phyloP scores from a whole-genome alignment of 2,888 invertebrate species.

The Zaprionus lineosus region DNA sequence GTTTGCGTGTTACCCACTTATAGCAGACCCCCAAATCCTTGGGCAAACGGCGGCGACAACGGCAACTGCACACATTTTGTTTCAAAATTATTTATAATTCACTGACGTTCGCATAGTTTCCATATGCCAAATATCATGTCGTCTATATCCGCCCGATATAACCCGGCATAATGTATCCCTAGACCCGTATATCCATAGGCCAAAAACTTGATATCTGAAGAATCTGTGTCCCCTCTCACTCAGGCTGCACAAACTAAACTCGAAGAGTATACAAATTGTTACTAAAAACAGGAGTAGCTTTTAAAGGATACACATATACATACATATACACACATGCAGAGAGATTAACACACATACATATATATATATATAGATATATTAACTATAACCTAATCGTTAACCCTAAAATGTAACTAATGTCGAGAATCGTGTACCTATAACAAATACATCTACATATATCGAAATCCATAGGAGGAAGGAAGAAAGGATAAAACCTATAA shows the following conservation, averaged over 20 bases:
- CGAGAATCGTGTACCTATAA: constrained; percentile 61
- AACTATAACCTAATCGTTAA: not conserved
- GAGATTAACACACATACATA: not conserved
- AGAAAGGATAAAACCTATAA: constrained; percentile 7
- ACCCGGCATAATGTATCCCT: no score
- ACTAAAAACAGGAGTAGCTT: no score
- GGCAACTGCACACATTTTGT: constrained; percentile 52
- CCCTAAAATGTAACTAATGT: constrained; percentile 41
- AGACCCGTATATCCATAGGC: constrained; percentile 18
- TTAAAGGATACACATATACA: no score
- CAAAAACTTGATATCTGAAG: constrained; percentile 32
- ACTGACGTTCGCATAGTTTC: constrained; percentile 50
- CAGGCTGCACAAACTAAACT: constrained; percentile 37
- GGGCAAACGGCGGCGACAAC: constrained; percentile 20
- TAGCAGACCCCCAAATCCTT: constrained; percentile 52
- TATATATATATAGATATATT: constrained; percentile 9
- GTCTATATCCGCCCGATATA: no score
- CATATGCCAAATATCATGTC: constrained; percentile 38
- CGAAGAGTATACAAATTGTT: no score
- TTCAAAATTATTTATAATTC: constrained; percentile 70
- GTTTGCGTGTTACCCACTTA: constrained; percentile 76
- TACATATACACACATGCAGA: constrained; percentile 12
- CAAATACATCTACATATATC: constrained; percentile 58
- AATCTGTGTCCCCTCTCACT: not conserved
- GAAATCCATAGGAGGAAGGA: no score